Conservation (phyloP, 1,140 invertebrate species). For the Leptestheria dahalacensis region DNA sequence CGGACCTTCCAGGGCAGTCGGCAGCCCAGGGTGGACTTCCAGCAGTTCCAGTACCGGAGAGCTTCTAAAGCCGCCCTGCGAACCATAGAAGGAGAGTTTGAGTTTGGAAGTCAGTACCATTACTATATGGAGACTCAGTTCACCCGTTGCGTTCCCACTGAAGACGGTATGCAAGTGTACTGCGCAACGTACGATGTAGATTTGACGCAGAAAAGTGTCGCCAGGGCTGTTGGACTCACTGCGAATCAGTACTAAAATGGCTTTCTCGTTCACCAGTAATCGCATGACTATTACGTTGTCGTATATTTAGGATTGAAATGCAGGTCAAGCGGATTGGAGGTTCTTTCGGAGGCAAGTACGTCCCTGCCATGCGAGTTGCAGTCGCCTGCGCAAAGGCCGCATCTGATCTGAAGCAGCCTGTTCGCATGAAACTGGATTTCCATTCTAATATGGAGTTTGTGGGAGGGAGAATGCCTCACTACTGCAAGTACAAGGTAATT, state of each 20-base stretch:
- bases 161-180: conserved; percentile 29
- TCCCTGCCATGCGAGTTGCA: conserved; percentile 18
- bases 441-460: conserved; percentile 1
- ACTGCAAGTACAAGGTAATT: background rate
- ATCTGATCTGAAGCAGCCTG: conserved; percentile 22
- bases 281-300: background rate
- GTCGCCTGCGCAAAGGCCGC: conserved; percentile 26
- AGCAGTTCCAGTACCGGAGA: background rate
- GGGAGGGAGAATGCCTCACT: background rate
- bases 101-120: conserved; percentile 29
- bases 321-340: conserved; percentile 7
- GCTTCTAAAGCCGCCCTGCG: background rate
- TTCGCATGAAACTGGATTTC: conserved; percentile 20
- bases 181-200: conserved; percentile 28
- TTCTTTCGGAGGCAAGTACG: conserved; percentile 5
- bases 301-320: conserved; percentile 8
- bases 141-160: conserved; percentile 26
- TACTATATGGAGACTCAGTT: conserved; percentile 32
- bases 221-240: conserved; percentile 25
- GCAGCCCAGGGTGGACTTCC: background rate
- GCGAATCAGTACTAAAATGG: conserved; percentile 19
- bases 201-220: conserved; percentile 23
- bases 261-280: background rate
- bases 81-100: conserved; percentile 25
- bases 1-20: background rate